Evolutionary conservation across 2,113 vertebrate genomes (phyloP).

Genomic region (Pseudorectes ferrugineus): DNA sequence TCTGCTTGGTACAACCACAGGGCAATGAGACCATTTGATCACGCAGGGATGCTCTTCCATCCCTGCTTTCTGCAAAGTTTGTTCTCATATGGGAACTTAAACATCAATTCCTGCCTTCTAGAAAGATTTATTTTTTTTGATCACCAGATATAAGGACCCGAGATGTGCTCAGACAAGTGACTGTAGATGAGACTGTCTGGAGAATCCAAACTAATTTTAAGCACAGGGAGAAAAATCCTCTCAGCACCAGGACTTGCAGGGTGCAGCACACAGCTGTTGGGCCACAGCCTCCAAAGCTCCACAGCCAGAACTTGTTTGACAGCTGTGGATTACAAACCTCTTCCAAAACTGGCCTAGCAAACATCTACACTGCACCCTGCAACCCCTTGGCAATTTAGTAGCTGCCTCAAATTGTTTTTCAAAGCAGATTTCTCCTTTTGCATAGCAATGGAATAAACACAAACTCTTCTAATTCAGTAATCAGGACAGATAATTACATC

Average conservation of each 20-base stretch:
- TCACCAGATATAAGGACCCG: rapidly evolving
- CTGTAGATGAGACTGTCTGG: background rate
- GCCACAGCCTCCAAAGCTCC: background rate
- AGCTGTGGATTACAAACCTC: background rate
- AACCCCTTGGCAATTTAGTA: background rate
- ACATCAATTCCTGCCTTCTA: background rate
- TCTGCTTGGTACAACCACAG: background rate
- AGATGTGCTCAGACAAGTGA: background rate
- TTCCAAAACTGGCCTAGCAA: background rate
- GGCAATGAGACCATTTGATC: background rate
- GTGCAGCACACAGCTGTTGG: background rate
- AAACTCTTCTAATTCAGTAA: conserved; percentile 65
- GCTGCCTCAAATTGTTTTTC: conserved; percentile 13
- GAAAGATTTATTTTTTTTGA: background rate
- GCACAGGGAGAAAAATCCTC: background rate
- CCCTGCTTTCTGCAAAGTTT: background rate
- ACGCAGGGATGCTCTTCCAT: background rate
- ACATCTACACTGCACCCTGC: background rate
- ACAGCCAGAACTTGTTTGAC: background rate
- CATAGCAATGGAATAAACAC: conserved; percentile 40
- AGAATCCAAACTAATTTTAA: background rate
- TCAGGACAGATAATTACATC: conserved; percentile 75
- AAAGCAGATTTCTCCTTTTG: conserved; percentile 44
- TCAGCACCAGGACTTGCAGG: background rate
- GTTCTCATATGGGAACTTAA: background rate